Evolutionary conservation across 2,113 vertebrate species (phyloP), one percentile per base, ranked within the genome.

Genomic region (Circaetus gallicus): DNA sequence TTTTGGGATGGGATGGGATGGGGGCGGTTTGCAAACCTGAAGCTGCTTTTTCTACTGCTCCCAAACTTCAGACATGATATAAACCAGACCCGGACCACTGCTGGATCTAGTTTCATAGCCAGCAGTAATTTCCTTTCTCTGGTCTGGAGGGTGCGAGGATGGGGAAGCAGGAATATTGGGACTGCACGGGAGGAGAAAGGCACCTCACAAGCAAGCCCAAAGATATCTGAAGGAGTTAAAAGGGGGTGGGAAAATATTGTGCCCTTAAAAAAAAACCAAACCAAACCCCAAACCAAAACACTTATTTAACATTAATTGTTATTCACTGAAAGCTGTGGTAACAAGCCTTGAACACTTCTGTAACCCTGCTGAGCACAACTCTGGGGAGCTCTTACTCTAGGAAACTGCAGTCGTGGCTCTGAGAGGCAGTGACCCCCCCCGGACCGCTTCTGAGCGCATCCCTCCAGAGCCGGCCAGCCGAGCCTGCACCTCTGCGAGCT

Each of bases 251-350:
- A 70, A 83, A 74, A 3, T 42, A 58, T 0, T 26, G 7, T 62
- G 29, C 19, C 28, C 36, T 65, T 72, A 70, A 85, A 93, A 78
- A 65, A 69, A 13, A 4, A 14, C 11, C 9, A 80, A 29, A 45
- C 10, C 24, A 13, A 67, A 25, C 4, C 7, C 40, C 40, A 56
- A n/a, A 13, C 25, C 43, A 2, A 1, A 5, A 3, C 1, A 5
- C 9, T 87, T 69, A 61, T 69, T 90, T 89, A 3, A 76, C 78
- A 65, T 66, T 32, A 67, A 78, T 52, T 72, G 31, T 76, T 89
- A 59, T 86, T 79, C 53, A 49, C 71, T 62, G 59, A 65, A 74
- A 94, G 58, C n/a, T 26, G 20, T 16, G 72, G 58, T 38, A 86
- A 76, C 38, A 43, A 89, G 66, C 72, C 59, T 52, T 38, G 34